phyloP scores from a whole-genome alignment of 2,888 invertebrate genomes.

The Dilophus febrilis region DNA sequence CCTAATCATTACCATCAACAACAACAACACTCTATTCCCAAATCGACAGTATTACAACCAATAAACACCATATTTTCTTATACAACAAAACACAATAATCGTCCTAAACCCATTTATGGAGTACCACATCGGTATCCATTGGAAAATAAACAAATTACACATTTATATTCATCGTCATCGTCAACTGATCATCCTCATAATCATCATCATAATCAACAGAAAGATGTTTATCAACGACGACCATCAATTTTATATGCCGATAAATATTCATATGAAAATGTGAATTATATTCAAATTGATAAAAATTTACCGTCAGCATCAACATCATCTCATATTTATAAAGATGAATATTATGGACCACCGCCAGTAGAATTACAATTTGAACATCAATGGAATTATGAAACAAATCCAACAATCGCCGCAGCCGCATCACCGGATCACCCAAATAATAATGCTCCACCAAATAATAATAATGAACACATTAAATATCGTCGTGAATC shows the following conservation, averaged over 20 bases:
- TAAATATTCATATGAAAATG: constrained; percentile 3
- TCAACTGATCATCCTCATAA: not conserved
- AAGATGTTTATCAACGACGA: not conserved
- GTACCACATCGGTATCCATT: constrained; percentile 1
- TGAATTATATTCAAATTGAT: too few relatives aligned
- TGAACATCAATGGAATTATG: constrained; percentile 9
- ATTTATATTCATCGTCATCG: not conserved
- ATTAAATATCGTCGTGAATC: constrained; percentile 32
- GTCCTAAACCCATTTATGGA: constrained; percentile 8
- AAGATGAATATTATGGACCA: constrained; percentile 32
- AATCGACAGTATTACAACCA: not conserved
- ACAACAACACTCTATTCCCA: not conserved
- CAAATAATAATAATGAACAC: constrained; percentile 18
- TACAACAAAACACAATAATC: too few relatives aligned
- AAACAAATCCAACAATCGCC: not conserved
- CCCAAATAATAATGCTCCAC: constrained; percentile 12
- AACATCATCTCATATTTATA: constrained; percentile 6
- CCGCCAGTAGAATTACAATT: constrained; percentile 30
- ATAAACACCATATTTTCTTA: constrained; percentile 1
- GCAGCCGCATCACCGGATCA: not conserved
- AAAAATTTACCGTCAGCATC: constrained; percentile 9
- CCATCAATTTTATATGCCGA: not conserved
- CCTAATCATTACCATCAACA: too few relatives aligned
- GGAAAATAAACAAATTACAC: not conserved
- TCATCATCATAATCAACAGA: not conserved